Base-by-base conservation (phyloP, 2,113 vertebrate genomes). In the Charadrius vociferus region DNA sequence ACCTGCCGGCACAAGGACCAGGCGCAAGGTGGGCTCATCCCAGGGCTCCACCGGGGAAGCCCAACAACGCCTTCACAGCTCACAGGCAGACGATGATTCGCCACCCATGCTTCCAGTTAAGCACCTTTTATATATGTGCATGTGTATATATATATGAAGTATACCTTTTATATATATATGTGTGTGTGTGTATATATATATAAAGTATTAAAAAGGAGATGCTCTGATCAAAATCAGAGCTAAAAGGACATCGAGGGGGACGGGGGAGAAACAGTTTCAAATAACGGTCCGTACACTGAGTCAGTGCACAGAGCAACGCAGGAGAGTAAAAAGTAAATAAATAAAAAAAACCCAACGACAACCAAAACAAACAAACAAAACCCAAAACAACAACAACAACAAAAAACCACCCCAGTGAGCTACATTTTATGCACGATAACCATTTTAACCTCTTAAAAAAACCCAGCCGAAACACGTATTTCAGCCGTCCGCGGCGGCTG, bases 191-290 rank as follows among this genome's bases (percentile, higher is more conserved):
- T 43, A 43, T 43, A 13, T 9, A 37, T 2, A 5, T 4, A 23
- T 10, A 19, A 56, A 34, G 27, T 7, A 9, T 9, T 32, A 23
- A 13, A 4, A 12, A 0, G 0, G 24, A 7, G 1, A 47, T 3
- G 7, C 37, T 32, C 45, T 39, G 55, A 1, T n/a, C n/a, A n/a
- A n/a, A n/a, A n/a, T n/a, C n/a, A n/a, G n/a, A n/a, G n/a, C 70
- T 50, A 8, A 55, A 55, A 55, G 24, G 15, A 4, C 13, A 24
- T 10, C 0, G 15, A 52, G 5, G 18, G 24, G 3, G 3, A 9
- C 5, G 4, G 29, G 66, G 3, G n/a, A 88, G 22, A 43, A 58
- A 43, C 2, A 43, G 45, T 8, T 45, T 45, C 30, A 45, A 81
- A 9, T 30, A 67, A 43, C 12, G 16, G n/a, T 22, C 11, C 4